These are phyloP conservation scores for Gandaritis pyraliata DNA, from an alignment of 2,888 invertebrate species.

Conservation along the genomic window DNA sequence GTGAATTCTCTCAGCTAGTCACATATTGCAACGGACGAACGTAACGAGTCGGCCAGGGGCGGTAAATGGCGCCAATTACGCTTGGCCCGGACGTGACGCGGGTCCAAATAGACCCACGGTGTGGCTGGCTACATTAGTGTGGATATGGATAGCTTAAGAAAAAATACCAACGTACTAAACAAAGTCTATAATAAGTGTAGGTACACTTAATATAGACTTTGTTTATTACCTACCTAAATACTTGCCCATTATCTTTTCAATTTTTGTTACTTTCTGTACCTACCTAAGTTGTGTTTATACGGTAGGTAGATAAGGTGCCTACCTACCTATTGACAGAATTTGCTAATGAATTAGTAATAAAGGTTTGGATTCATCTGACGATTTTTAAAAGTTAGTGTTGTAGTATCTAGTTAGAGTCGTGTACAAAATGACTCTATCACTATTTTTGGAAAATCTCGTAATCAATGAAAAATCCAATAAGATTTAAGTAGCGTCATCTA, in stretches of 20 bases:
- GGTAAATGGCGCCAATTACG: constrained; percentile 82
- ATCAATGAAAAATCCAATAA: constrained; percentile 24
- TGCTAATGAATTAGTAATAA: too few species aligned
- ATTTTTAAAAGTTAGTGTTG: background rate
- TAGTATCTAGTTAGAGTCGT: constrained; percentile 22
- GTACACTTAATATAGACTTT: too few species aligned
- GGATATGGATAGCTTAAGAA: constrained; percentile 45
- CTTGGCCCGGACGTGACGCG: constrained; percentile 77
- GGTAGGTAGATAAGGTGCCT: too few species aligned
- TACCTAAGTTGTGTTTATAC: too few species aligned
- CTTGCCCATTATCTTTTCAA: too few species aligned
- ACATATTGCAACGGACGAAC: constrained; percentile 38
- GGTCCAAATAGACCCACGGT: constrained; percentile 61
- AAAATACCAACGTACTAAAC: too few species aligned
- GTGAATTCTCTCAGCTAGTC: constrained; percentile 16
- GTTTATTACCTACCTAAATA: too few species aligned
- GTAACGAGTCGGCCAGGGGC: constrained; percentile 60
- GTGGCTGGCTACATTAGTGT: constrained; percentile 41
- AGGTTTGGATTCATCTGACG: background rate
- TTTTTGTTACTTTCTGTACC: too few species aligned
- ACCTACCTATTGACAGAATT: too few species aligned
- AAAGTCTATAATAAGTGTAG: too few species aligned
- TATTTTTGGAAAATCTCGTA: background rate
- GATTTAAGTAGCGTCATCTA: constrained; percentile 45
- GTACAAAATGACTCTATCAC: background rate